Base-by-base conservation (phyloP, 2,888 invertebrate species). In the Megaustenia siamemsis region DNA sequence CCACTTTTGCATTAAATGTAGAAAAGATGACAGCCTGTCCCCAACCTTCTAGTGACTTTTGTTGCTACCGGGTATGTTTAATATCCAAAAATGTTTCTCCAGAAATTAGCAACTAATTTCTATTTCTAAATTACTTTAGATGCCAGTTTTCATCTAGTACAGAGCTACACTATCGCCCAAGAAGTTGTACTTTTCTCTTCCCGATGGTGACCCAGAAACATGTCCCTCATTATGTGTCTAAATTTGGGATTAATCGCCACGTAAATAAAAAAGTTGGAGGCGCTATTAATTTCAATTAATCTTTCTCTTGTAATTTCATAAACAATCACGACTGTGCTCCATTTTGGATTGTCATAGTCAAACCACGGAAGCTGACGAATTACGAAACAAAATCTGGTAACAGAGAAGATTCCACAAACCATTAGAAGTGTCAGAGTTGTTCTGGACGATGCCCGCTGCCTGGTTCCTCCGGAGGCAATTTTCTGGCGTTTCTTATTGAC, bases 221-320 rank as follows among this genome's bases (percentile, higher is more conserved):
- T 49, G 49, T 15, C 49, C 49, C 15, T 49, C 49, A 49, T 10
- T 53, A 12, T 49, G 49, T 45, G 45, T 28, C 71, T 73, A 28
- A 73, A 73, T 12, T 43, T 45, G 1, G 24, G 6, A 28, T 73
- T 73, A 45, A 73, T 45, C 8, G 71, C 71, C 3, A 73, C 71
- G 28, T 73, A 73, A 45, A 73, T 45, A 10, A 73, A 73, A 15
- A 73, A 73, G 28, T 73, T 73, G 15, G 45, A 73, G 0, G 71
- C 43, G 18, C 71, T 73, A 45, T 73, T 73, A 0, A 73, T 6
- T 15, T 73, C 71, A 8, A 24, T 24, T 3, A 73, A 15, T 45
- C 43, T n/a, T 8, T 73, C 43, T 73, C 71, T 24, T 12, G 18
- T 28, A 15, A 38, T 45, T 10, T 28, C 4, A 24, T 28, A 73